These are phyloP conservation scores for Pyrgilauda ruficollis DNA, from an alignment of 2,113 vertebrate species.

Conservation along the genomic window DNA sequence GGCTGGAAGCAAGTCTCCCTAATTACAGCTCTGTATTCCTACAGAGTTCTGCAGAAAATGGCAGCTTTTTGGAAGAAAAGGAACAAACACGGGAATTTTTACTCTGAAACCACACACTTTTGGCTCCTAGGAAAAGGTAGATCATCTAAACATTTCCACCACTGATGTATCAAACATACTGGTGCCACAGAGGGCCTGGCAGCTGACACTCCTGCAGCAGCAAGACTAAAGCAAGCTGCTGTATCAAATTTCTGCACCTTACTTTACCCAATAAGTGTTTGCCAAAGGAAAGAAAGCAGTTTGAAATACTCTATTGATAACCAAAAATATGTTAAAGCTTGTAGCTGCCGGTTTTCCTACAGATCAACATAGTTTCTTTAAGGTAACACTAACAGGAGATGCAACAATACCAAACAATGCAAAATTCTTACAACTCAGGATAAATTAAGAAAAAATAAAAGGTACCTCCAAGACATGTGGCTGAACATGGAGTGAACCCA, in stretches of 20 bases:
- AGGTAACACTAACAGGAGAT: neutral
- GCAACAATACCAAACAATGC: neutral
- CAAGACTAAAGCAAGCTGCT: neutral
- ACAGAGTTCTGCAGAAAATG: neutral
- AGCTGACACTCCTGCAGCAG: neutral
- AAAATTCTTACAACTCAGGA: neutral
- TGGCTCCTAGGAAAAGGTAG: neutral
- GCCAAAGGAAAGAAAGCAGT: neutral
- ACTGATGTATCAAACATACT: neutral
- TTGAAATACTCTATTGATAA: neutral
- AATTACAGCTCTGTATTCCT: neutral
- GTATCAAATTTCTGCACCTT: neutral
- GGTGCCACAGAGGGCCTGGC: neutral
- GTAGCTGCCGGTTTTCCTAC: neutral
- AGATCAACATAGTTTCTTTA: neutral
- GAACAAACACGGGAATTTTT: neutral
- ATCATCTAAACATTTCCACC: neutral
- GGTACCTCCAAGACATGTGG: conserved; percentile 82
- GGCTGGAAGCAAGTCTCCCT: neutral
- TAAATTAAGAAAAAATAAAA: neutral
- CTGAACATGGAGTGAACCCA: conserved; percentile 85
- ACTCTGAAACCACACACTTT: neutral
- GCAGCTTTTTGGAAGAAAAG: neutral
- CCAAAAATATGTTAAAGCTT: neutral
- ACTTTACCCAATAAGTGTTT: neutral